These are phyloP conservation scores for Zaprionus ornatus DNA, from an alignment of 1,140 invertebrate species.

Conservation along the genomic window DNA sequence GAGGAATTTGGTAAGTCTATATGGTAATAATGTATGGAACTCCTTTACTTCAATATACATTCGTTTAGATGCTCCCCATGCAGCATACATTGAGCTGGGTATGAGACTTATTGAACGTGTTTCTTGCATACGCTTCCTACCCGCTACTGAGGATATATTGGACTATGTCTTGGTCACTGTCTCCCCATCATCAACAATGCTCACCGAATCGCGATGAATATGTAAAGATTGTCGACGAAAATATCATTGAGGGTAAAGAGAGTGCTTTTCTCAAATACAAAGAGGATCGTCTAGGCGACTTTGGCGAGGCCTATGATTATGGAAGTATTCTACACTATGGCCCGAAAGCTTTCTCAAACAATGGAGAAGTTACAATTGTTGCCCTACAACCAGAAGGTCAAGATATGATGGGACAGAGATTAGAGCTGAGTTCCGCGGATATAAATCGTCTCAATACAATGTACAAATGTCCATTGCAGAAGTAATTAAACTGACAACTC, in stretches of 20 bases:
- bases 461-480: conserved; percentile 83
- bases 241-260: conserved; percentile 86
- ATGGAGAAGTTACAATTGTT: conserved; percentile 88
- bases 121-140: conserved; percentile 66
- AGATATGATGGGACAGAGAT: conserved; percentile 85
- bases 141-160: conserved; percentile 33
- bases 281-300: conserved; percentile 82
- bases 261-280: conserved; percentile 85
- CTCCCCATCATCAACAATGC: conserved; percentile 88
- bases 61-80: conserved; percentile 17
- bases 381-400: conserved; percentile 73
- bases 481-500: conserved; percentile 19
- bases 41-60: background rate
- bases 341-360: conserved; percentile 88
- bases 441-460: conserved; percentile 85
- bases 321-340: conserved; percentile 89
- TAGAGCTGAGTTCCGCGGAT: conserved; percentile 85
- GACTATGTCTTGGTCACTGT: conserved; percentile 49
- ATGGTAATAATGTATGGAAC: background rate
- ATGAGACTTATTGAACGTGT: conserved; percentile 80
- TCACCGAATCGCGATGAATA: conserved; percentile 88
- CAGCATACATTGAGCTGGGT: conserved; percentile 50
- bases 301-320: conserved; percentile 87
- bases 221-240: conserved; percentile 88
- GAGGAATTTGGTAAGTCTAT: conserved; percentile 60